phyloP scores from a whole-genome alignment of 1,140 invertebrate species.

The Drosophila orena region DNA sequence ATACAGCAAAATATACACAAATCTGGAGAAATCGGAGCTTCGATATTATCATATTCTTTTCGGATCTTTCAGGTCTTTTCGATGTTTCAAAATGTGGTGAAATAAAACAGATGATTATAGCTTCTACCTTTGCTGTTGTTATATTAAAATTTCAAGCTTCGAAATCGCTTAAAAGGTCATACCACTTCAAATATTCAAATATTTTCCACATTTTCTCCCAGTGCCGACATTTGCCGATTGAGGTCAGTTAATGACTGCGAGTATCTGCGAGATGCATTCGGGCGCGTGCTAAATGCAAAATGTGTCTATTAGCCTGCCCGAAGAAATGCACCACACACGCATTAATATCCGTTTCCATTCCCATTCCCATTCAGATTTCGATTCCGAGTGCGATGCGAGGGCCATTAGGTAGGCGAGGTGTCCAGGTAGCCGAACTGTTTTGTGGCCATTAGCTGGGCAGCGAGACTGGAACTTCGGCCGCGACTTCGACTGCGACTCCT shows the following conservation, averaged over 20 bases:
- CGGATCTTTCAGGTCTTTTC: background rate
- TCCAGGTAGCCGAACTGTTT: slow-evolving; percentile 48
- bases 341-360: slow-evolving; percentile 19
- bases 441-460: slow-evolving; percentile 35
- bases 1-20: background rate
- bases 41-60: background rate
- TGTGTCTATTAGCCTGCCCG: slow-evolving; percentile 54
- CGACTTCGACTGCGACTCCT: slow-evolving; percentile 12
- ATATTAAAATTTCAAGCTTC: too few relatives aligned
- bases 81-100: slow-evolving; percentile 1
- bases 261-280: slow-evolving; percentile 61
- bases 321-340: slow-evolving; percentile 9
- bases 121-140: background rate
- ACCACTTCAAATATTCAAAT: too few relatives aligned
- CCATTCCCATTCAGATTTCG: slow-evolving; percentile 27
- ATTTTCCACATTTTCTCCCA: slow-evolving; percentile 18
- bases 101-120: background rate
- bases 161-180: too few relatives aligned
- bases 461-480: background rate
- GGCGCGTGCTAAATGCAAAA: slow-evolving; percentile 78
- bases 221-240: slow-evolving; percentile 41
- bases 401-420: slow-evolving; percentile 51
- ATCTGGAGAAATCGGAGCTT: background rate
- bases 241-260: slow-evolving; percentile 30
- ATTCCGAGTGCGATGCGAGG: slow-evolving; percentile 33